Percentiles rank a stretch among this genome's conserved stretches.
phyloP scores from a whole-genome alignment of 2,797 vertebrate species.

The Taenioides sp. region DNA sequence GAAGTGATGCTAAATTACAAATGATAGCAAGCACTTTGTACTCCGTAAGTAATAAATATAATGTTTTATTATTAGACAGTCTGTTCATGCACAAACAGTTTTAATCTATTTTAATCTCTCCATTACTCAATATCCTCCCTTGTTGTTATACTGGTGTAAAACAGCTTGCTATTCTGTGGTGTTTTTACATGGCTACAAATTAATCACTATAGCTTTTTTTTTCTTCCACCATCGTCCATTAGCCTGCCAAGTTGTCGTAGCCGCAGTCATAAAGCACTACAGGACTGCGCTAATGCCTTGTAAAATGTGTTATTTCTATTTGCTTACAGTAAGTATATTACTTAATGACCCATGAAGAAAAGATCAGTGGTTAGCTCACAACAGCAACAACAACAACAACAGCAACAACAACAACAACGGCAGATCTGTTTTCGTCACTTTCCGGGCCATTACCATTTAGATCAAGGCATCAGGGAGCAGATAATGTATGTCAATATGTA shows the following conservation, averaged over 20 bases:
- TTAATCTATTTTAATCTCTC: constrained; percentile 4
- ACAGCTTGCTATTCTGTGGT: not conserved
- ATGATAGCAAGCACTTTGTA: not conserved
- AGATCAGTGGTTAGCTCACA: constrained; percentile 5
- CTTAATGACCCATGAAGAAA: not conserved
- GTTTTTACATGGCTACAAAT: not conserved
- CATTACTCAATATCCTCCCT: not conserved
- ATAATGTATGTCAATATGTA: constrained; percentile 17
- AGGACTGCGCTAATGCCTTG: not conserved
- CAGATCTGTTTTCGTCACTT: constrained; percentile 40
- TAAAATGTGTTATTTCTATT: not conserved
- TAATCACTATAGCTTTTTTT: not conserved
- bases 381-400: not conserved
- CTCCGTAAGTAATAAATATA: not conserved
- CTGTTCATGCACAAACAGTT: not conserved
- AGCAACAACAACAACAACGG: not conserved
- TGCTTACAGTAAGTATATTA: constrained; percentile 3
- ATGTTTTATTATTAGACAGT: not conserved
- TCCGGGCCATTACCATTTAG: constrained; percentile 53
- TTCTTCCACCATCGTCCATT: not conserved
- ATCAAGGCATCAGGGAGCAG: constrained; percentile 33
- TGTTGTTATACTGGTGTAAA: not conserved
- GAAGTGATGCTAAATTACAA: not conserved
- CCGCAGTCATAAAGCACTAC: not conserved
- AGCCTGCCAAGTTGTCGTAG: not conserved